Evolutionary conservation across 2,888 invertebrate species (phyloP).

Genomic region (Zaprionus lineosus): DNA sequence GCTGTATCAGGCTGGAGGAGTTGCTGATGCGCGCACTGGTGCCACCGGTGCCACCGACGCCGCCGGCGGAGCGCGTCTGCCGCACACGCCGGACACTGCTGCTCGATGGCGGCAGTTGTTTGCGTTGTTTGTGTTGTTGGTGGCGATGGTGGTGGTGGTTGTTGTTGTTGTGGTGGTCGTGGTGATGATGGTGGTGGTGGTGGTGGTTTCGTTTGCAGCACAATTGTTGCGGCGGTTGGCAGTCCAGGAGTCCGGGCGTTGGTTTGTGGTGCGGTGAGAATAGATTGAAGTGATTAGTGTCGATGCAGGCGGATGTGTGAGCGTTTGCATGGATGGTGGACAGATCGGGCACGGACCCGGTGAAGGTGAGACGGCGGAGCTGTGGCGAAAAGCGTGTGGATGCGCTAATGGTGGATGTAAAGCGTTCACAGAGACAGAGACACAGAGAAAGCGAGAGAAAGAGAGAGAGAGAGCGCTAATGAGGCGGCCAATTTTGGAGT

Average conservation of each 20-base stretch:
- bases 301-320: conserved; percentile 41
- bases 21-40: conserved; percentile 78
- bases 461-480: conserved; percentile 1
- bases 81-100: conserved; percentile 76
- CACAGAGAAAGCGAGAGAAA: neutral
- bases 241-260: conserved; percentile 76
- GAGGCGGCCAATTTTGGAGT: conserved; percentile 33
- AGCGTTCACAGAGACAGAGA: conserved; percentile 10
- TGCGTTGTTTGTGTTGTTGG: conserved; percentile 51
- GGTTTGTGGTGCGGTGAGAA: conserved; percentile 79
- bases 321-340: conserved; percentile 57
- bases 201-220: conserved; percentile 72
- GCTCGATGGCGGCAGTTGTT: conserved; percentile 28
- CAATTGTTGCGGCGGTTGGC: conserved; percentile 61
- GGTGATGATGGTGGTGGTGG: conserved; percentile 53
- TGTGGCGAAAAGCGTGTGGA: conserved; percentile 81
- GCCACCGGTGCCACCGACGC: conserved; percentile 22
- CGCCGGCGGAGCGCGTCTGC: conserved; percentile 27
- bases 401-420: conserved; percentile 70
- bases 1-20: conserved; percentile 79
- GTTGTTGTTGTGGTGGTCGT: no score
- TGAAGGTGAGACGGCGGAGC: conserved; percentile 82
- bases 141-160: conserved; percentile 44
- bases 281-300: conserved; percentile 49
- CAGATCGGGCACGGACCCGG: conserved; percentile 86